Evolutionary conservation across 2,797 vertebrate genomes (phyloP).

Genomic region (Hydrophis major): DNA sequence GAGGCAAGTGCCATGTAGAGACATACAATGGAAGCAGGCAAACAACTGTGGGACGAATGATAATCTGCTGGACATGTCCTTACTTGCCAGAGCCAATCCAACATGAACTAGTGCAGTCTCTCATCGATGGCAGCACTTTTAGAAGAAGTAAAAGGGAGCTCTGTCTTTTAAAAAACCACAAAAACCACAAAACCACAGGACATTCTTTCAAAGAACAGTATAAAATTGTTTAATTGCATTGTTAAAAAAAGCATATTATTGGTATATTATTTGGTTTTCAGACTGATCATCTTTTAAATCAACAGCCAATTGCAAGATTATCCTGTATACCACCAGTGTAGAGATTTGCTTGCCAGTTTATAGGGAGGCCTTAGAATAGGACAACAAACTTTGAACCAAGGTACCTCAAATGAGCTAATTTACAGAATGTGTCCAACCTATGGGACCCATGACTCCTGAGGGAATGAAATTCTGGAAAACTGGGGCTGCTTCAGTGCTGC

Average conservation of each 20-base stretch:
- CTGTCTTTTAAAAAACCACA: not conserved
- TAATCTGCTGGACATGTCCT: not conserved
- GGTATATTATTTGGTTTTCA: not conserved
- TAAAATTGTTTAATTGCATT: not conserved
- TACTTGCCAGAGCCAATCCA: not conserved
- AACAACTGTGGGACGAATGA: not conserved
- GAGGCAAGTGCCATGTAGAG: not conserved
- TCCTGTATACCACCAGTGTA: not conserved
- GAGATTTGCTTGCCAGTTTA: too few species aligned
- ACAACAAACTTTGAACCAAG: too few species aligned
- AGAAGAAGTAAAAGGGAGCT: not conserved
- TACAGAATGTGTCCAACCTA: too few species aligned
- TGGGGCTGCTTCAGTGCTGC: too few species aligned
- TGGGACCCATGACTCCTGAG: too few species aligned
- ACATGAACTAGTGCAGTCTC: not conserved
- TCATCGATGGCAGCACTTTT: not conserved
- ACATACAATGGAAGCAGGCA: not conserved
- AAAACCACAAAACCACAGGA: not conserved
- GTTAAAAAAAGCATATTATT: not conserved
- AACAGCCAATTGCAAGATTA: not conserved
- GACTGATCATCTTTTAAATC: not conserved
- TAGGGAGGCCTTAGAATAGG: too few species aligned
- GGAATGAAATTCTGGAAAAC: too few species aligned
- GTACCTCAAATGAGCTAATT: too few species aligned
- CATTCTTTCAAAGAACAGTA: not conserved